phyloP scores from a whole-genome alignment of 2,113 vertebrate genomes.

The Megaceryle maxima region DNA sequence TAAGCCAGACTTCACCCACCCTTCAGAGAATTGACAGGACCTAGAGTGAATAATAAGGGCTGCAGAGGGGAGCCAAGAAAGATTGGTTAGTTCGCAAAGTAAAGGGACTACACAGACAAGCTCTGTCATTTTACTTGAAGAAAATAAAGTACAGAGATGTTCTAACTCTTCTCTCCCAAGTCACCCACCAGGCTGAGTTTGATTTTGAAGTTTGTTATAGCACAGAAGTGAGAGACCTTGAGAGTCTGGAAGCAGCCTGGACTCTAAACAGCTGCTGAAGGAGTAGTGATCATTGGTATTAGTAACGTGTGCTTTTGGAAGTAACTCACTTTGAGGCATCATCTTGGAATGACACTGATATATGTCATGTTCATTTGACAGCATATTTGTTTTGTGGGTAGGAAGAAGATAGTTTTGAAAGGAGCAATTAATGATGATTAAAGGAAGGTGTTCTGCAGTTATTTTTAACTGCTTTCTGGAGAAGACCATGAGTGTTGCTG shows the following conservation, averaged over 20 bases:
- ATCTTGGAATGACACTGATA: not conserved
- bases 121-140: not conserved
- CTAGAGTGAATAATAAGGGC: not conserved
- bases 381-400: not conserved
- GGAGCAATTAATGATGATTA: not conserved
- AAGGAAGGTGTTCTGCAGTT: not conserved
- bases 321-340: not conserved
- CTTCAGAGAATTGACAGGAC: not conserved
- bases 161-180: not conserved
- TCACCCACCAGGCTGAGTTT: not conserved
- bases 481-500: not conserved
- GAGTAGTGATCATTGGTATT: not conserved
- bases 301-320: not conserved
- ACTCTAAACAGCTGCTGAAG: not conserved
- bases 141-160: not conserved
- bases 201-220: not conserved
- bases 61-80: not conserved
- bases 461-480: not conserved
- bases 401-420: not conserved
- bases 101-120: not conserved
- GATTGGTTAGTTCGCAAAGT: not conserved
- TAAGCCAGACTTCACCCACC: not conserved
- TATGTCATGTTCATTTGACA: conserved; percentile 6
- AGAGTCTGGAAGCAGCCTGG: not conserved
- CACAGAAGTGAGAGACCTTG: not conserved